Base-by-base conservation (phyloP, 2,888 invertebrate species). In the Saturnia pavonia region DNA sequence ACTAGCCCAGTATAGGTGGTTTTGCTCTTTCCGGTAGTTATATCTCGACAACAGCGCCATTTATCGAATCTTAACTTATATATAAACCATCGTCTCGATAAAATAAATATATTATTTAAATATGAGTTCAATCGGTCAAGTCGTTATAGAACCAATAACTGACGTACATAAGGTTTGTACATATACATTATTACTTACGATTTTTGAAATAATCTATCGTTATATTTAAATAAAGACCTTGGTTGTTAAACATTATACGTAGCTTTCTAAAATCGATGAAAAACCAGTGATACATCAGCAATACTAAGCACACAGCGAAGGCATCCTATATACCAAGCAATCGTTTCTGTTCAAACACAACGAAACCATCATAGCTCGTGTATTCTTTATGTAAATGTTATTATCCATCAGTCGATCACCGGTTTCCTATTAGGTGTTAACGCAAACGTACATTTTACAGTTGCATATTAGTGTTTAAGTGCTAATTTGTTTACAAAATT, bases 381-480 rank as follows among this genome's bases (percentile, higher is more conserved):
- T 40, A 40, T 65, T 65, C 40, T 65, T 11, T 65, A 40, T 65
- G 65, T 65, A 8, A 65, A 65, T 40, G 40, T 65, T 19, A 65
- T 65, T 11, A 65, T 65, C 65, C 65, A 65, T 70, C 65, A 70
- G 67, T 70, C 66, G 43, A 70, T 67, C 70, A 42, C 70, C 67
- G 66, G 66, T 67, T 70, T 70, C 42, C 67, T 51, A 70, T 70
- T 70, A 67, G 67, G 67, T 43, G 70, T 67, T 66, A 70, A 70
- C 19, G 67, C 67, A 70, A 70, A 70, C 70, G 70, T 67, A 43
- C 54, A 42, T 67, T 70, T 70, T 67, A 70, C 70, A 70, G 70
- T 70, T 70, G 25, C 2, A 40, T 67, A 67, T 70, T 70, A 70
- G 70, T 66, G 11, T 19, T 25, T 54, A 70, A 54, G 54, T 70